A percentile compares a stretch with the other conserved stretches of the same genome.
These are phyloP conservation scores for Tetraneura akinire DNA, from an alignment of 1,140 invertebrate genomes.

Conservation along the genomic window DNA sequence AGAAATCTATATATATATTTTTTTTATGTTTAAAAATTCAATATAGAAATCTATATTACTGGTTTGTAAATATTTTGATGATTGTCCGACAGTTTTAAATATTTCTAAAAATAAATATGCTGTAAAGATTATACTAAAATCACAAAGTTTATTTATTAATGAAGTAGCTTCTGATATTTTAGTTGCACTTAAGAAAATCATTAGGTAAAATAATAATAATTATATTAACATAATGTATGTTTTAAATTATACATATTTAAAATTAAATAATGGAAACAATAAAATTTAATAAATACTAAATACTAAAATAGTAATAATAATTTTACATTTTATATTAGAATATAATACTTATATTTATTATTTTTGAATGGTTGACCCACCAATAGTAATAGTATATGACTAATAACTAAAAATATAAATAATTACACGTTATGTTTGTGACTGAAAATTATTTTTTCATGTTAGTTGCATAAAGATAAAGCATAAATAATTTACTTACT, in stretches of 20 bases:
- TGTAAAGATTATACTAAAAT: no score
- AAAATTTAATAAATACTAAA: conserved; percentile 3
- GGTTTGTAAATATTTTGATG: no score
- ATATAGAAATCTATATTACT: no score
- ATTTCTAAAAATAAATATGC: no score
- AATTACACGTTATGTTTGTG: not conserved
- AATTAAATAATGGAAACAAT: not conserved
- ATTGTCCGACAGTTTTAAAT: no score
- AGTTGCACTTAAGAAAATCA: conserved; percentile 43
- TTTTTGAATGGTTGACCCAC: conserved; percentile 7
- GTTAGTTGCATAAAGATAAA: conserved; percentile 3
- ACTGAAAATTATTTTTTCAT: not conserved
- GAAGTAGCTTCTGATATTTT: no score
- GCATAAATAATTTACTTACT: conserved; percentile 3
- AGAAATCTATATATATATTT: no score
- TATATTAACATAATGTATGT: not conserved
- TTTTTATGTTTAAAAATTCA: no score
- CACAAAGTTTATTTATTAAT: no score
- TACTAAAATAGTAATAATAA: no score
- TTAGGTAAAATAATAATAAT: not conserved
- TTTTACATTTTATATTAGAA: not conserved
- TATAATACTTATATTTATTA: not conserved
- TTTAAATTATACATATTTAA: not conserved
- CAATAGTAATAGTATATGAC: not conserved
- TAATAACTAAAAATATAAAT: not conserved